Conservation (phyloP, 92 coral and sea anemone genomes). For the Porites rus region DNA sequence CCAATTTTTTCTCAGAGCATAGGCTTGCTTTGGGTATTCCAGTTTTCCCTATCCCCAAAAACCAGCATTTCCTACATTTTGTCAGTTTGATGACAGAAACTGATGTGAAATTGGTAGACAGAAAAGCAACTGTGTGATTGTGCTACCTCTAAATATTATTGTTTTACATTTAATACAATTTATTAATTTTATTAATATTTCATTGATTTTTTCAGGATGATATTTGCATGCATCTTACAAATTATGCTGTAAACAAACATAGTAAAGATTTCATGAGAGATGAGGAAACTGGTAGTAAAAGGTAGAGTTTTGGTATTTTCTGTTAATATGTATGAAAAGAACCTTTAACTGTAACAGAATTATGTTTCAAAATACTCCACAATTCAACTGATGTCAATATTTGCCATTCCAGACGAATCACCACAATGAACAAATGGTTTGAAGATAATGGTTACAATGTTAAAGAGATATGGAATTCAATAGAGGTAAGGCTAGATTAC, state of each 20-base stretch:
- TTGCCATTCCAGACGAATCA: conserved; percentile 72
- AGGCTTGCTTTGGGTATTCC: no score
- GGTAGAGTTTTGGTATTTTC: conserved; percentile 47
- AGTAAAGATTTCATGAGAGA: conserved; percentile 98
- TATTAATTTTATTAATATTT: background rate
- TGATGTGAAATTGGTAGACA: no score
- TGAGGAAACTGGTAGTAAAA: conserved; percentile 97
- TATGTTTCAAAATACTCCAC: no score
- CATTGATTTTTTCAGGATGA: conserved; percentile 74
- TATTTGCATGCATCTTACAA: conserved; percentile 97
- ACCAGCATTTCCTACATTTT: no score
- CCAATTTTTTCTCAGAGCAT: no score
- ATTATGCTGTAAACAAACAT: conserved; percentile 97
- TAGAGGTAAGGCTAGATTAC: conserved; percentile 76
- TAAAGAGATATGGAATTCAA: conserved; percentile 85
- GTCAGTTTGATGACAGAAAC: no score
- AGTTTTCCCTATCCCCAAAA: no score
- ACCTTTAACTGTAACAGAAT: no score
- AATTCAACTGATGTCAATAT: no score
- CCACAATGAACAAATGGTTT: conserved; percentile 95
- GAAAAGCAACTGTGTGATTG: background rate
- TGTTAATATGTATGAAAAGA: background rate
- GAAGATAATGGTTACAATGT: conserved; percentile 87
- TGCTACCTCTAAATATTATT: background rate
- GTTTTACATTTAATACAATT: background rate